Conservation (phyloP, 2,113 vertebrate genomes). For the Typhlomys cinereus region DNA sequence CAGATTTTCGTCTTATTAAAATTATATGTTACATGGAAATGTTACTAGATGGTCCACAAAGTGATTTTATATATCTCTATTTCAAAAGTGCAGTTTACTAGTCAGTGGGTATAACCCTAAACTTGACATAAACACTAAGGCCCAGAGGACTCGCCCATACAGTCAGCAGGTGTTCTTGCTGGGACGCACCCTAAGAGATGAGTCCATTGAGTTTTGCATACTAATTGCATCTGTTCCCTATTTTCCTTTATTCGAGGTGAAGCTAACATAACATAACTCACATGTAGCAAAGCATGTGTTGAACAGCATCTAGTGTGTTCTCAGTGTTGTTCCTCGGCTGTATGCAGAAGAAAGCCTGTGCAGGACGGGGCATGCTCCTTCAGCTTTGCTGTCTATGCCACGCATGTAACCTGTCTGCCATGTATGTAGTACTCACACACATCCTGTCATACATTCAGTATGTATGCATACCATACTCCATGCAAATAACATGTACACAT, state of each 20-base stretch:
- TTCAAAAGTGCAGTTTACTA: not conserved
- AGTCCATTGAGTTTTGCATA: not conserved
- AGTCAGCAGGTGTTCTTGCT: not conserved
- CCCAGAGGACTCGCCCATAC: not conserved
- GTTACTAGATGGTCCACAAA: not conserved
- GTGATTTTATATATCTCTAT: slow-evolving; percentile 44
- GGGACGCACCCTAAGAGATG: not conserved
- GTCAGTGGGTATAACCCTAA: not conserved
- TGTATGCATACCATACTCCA: too few relatives aligned
- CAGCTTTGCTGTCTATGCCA: not conserved
- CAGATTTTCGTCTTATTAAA: not conserved
- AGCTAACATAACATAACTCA: not conserved
- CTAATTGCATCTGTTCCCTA: not conserved
- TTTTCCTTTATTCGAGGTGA: not conserved
- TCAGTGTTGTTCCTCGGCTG: not conserved
- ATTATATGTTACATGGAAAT: not conserved
- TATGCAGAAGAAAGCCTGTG: not conserved
- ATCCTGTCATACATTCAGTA: not conserved
- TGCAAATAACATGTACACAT: too few relatives aligned
- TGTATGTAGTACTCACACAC: too few relatives aligned
- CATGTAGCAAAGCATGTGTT: not conserved
- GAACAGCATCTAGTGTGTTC: not conserved
- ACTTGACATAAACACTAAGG: slow-evolving; percentile 42
- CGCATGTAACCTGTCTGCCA: too few relatives aligned
- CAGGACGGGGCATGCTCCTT: not conserved